Percentiles rank a stretch among this genome's conserved stretches.
These are phyloP conservation scores for Ochropleura leucogaster DNA, from an alignment of 2,888 invertebrate species.

Conservation along the genomic window DNA sequence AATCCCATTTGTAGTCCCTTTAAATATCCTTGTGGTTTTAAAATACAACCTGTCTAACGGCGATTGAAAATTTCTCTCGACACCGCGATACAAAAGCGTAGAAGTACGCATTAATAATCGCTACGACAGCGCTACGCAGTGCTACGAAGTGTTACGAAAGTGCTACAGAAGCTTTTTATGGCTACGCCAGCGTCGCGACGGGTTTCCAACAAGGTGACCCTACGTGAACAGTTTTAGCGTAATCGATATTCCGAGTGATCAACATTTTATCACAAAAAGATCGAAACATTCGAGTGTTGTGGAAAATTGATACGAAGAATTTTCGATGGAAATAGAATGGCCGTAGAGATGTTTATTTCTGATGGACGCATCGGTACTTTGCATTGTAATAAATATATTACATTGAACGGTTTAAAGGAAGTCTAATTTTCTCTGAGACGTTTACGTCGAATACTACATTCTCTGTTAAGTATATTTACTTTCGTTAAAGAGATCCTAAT, in stretches of 20 bases:
- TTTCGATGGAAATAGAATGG: slow-evolving; percentile 15
- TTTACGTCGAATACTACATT: neutral
- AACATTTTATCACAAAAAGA: slow-evolving; percentile 36
- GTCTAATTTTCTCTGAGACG: neutral
- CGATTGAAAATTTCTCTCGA: slow-evolving; percentile 11
- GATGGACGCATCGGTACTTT: neutral
- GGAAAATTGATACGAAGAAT: slow-evolving; percentile 9
- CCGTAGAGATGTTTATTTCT: neutral
- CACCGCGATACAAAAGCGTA: slow-evolving; percentile 16
- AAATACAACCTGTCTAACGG: slow-evolving; percentile 1
- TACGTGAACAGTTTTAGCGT: slow-evolving; percentile 19
- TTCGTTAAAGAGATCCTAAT: neutral
- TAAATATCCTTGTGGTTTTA: slow-evolving; percentile 2
- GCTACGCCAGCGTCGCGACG: slow-evolving; percentile 55
- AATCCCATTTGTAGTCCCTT: neutral
- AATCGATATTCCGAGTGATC: slow-evolving; percentile 56
- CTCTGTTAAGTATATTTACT: neutral
- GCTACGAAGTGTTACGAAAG: slow-evolving; percentile 56
- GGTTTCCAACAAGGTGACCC: slow-evolving; percentile 40
- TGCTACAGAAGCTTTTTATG: slow-evolving; percentile 48
- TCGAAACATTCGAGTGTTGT: slow-evolving; percentile 26
- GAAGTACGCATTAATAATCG: slow-evolving; percentile 37
- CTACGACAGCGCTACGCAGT: slow-evolving; percentile 50
- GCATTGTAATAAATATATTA: neutral
- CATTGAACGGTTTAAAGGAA: neutral